Conservation (phyloP, 1,140 invertebrate genomes). For the Drosophila fuyamai region DNA sequence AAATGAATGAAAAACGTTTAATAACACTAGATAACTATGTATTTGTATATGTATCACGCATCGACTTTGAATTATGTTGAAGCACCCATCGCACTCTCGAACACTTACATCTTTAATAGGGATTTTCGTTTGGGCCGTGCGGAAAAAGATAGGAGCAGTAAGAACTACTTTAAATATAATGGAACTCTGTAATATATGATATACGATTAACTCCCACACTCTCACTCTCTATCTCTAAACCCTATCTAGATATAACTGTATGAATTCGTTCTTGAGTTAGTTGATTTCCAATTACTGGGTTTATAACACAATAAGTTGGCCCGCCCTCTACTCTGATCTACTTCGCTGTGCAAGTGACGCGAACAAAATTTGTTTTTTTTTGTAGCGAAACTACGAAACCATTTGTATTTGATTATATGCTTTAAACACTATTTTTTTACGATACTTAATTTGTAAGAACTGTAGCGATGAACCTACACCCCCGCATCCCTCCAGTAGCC, state of each 20-base stretch:
- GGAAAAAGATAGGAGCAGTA: slow-evolving; percentile 23
- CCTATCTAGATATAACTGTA: slow-evolving; percentile 38
- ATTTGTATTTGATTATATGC: slow-evolving; percentile 53
- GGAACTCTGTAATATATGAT: slow-evolving; percentile 74
- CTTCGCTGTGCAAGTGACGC: slow-evolving; percentile 50
- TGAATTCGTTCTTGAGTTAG: slow-evolving; percentile 54
- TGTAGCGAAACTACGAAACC: slow-evolving; percentile 46
- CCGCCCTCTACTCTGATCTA: slow-evolving; percentile 29
- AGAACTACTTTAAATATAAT: slow-evolving; percentile 63
- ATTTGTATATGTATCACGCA: slow-evolving; percentile 39
- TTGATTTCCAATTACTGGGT: slow-evolving; percentile 24
- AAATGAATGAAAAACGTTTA: slow-evolving; percentile 73
- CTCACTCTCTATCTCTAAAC: slow-evolving; percentile 45
- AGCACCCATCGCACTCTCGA: slow-evolving; percentile 26
- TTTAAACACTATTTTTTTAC: slow-evolving; percentile 44
- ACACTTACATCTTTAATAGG: slow-evolving; percentile 27
- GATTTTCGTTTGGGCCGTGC: slow-evolving; percentile 39
- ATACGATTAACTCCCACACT: slow-evolving; percentile 41
- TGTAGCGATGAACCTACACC: slow-evolving; percentile 27
- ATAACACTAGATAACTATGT: slow-evolving; percentile 51
- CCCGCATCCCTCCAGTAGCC: slow-evolving; percentile 41
- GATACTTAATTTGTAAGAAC: slow-evolving; percentile 57
- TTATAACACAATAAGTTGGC: slow-evolving; percentile 13
- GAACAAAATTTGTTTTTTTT: slow-evolving; percentile 64
- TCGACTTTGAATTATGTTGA: slow-evolving; percentile 53